Evolutionary conservation across 2,113 vertebrate genomes (phyloP).

Genomic region (Chitala chitala): DNA sequence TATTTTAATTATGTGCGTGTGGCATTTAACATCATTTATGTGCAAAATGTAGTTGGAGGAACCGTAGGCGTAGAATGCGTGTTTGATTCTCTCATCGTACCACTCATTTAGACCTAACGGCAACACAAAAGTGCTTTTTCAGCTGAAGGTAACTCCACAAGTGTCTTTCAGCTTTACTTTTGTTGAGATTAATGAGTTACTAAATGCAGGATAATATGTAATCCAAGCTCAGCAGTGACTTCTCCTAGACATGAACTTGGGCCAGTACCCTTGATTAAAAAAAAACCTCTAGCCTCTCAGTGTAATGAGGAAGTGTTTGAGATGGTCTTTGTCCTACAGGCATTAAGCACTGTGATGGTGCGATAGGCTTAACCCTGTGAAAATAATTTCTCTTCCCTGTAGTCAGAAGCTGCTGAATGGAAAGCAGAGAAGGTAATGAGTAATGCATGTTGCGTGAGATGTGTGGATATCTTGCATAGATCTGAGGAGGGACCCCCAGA

Average conservation of each 20-base stretch:
- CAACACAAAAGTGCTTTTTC: not conserved
- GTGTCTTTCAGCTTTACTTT: not conserved
- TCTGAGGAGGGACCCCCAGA: constrained; percentile 22
- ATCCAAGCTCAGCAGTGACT: not conserved
- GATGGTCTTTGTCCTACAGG: constrained; percentile 1
- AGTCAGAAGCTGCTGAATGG: constrained; percentile 37
- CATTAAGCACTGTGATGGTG: not conserved
- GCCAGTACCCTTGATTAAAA: not conserved
- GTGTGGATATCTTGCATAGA: constrained; percentile 25
- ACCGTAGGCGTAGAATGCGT: not conserved
- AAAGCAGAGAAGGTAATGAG: constrained; percentile 35
- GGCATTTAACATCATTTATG: not conserved
- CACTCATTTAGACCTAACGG: constrained; percentile 13
- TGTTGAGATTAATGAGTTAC: constrained; percentile 1
- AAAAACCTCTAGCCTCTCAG: constrained; percentile 2
- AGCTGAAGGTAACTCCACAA: not conserved
- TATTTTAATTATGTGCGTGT: not conserved
- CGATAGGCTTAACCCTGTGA: constrained; percentile 24
- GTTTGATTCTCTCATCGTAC: constrained; percentile 11
- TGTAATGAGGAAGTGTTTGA: constrained; percentile 4
- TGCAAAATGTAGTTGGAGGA: constrained; percentile 11
- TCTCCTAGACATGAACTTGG: not conserved
- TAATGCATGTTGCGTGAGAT: constrained; percentile 28
- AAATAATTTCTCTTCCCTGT: constrained; percentile 15
- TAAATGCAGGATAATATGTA: constrained; percentile 5